phyloP scores from a whole-genome alignment of 2,888 invertebrate genomes.

The Liodrosophila aerea region DNA sequence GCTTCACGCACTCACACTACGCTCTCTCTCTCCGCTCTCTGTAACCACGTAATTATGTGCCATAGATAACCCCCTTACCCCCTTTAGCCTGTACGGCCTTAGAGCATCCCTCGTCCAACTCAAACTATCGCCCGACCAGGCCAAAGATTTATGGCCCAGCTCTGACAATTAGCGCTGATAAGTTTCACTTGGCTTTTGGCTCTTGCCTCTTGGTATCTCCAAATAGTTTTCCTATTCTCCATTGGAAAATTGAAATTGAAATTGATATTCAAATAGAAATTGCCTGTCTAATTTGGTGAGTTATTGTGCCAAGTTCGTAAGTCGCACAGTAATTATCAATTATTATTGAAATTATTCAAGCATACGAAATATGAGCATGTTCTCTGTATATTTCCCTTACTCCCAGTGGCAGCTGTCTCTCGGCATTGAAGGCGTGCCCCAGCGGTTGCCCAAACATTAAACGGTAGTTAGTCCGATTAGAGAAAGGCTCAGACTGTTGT shows the following conservation, averaged over 20 bases:
- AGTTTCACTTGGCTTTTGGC: constrained; percentile 36
- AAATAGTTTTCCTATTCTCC: constrained; percentile 17
- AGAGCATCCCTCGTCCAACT: constrained; percentile 21
- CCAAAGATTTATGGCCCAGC: constrained; percentile 63
- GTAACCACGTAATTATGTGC: constrained; percentile 58
- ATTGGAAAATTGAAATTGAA: constrained; percentile 54
- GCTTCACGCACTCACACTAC: constrained; percentile 18
- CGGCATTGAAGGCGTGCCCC: constrained; percentile 39
- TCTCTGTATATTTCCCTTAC: not conserved
- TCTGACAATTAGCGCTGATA: constrained; percentile 73
- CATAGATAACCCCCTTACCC: constrained; percentile 57
- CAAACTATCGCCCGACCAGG: constrained; percentile 37
- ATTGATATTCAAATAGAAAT: constrained; percentile 41
- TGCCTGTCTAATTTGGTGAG: constrained; percentile 71
- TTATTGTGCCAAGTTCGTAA: constrained; percentile 56
- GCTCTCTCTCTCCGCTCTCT: not conserved
- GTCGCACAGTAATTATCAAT: constrained; percentile 59
- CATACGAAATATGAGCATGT: constrained; percentile 13
- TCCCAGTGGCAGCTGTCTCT: constrained; percentile 5
- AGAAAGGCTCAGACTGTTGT: constrained; percentile 28
- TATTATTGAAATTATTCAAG: constrained; percentile 55
- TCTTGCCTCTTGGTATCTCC: constrained; percentile 3
- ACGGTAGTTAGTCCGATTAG: constrained; percentile 72
- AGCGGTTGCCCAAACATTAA: constrained; percentile 62
- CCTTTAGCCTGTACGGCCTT: not conserved